Evolutionary conservation across 2,797 vertebrate genomes (phyloP).

Genomic region (Thripadectes ignobilis): DNA sequence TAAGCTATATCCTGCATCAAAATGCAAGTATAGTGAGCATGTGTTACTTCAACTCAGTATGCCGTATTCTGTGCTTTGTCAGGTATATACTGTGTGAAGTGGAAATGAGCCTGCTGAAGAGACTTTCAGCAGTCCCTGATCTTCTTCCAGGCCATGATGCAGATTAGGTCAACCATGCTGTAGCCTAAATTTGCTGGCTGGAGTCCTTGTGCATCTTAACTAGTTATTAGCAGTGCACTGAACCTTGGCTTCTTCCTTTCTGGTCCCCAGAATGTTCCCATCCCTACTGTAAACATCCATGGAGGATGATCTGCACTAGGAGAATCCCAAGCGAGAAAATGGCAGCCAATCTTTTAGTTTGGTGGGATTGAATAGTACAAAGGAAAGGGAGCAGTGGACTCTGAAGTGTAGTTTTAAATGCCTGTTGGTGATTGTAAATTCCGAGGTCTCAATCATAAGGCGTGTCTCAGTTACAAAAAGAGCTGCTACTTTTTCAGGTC

Average conservation of each 20-base stretch:
- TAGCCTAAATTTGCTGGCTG: neutral
- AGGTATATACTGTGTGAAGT: neutral
- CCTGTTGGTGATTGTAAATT: neutral
- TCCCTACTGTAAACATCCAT: neutral
- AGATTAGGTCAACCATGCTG: neutral
- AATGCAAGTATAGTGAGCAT: neutral
- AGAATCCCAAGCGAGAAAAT: neutral
- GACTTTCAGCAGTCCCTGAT: neutral
- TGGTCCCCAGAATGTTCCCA: neutral
- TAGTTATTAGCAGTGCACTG: neutral
- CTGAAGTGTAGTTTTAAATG: neutral
- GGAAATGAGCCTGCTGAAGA: neutral
- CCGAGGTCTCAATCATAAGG: neutral
- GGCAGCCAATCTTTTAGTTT: neutral
- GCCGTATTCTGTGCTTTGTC: neutral
- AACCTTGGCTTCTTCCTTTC: neutral
- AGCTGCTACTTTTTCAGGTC: neutral
- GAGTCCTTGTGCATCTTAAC: neutral
- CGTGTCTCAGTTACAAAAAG: neutral
- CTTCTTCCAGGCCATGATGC: neutral
- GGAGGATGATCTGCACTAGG: neutral
- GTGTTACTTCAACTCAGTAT: neutral
- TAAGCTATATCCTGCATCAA: neutral
- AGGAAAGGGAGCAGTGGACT: neutral
- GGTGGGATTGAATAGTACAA: neutral